phyloP scores from a whole-genome alignment of 1,140 invertebrate species.

The Brachionus angularis region DNA sequence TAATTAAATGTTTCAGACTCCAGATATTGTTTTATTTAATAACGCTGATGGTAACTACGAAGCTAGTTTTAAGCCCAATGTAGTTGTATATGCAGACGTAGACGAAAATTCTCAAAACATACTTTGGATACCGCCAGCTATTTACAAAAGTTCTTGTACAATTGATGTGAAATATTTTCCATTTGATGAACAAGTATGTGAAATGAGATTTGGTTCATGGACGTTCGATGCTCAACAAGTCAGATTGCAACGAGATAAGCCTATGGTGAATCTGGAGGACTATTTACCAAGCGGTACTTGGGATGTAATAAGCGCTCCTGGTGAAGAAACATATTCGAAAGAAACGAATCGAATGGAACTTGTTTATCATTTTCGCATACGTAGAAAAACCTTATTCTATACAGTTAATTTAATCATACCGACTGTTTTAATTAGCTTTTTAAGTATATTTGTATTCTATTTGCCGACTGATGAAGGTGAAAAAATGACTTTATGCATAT shows the following conservation, averaged over 20 bases:
- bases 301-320: slow-evolving; percentile 94
- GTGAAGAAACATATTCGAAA: neutral
- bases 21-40: slow-evolving; percentile 98
- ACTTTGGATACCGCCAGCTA: slow-evolving; percentile 95
- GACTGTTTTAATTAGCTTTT: slow-evolving; percentile 93
- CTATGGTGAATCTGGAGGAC: slow-evolving; percentile 77
- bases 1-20: too few relatives aligned
- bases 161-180: slow-evolving; percentile 98
- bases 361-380: slow-evolving; percentile 65
- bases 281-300: slow-evolving; percentile 94
- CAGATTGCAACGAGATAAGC: slow-evolving; percentile 77
- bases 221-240: slow-evolving; percentile 68
- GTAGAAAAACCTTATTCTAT: slow-evolving; percentile 92
- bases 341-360: neutral
- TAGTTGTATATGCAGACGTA: slow-evolving; percentile 84
- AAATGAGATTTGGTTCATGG: slow-evolving; percentile 36
- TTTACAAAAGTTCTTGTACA: slow-evolving; percentile 96
- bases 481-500: slow-evolving; percentile 94
- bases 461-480: slow-evolving; percentile 95
- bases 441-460: slow-evolving; percentile 97
- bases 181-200: slow-evolving; percentile 79
- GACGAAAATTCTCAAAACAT: slow-evolving; percentile 62
- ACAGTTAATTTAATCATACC: slow-evolving; percentile 98
- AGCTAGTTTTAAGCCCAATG: slow-evolving; percentile 85
- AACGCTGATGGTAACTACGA: slow-evolving; percentile 65